Conservation (phyloP, 2,888 invertebrate genomes). For the Nephrotoma flavescens region DNA sequence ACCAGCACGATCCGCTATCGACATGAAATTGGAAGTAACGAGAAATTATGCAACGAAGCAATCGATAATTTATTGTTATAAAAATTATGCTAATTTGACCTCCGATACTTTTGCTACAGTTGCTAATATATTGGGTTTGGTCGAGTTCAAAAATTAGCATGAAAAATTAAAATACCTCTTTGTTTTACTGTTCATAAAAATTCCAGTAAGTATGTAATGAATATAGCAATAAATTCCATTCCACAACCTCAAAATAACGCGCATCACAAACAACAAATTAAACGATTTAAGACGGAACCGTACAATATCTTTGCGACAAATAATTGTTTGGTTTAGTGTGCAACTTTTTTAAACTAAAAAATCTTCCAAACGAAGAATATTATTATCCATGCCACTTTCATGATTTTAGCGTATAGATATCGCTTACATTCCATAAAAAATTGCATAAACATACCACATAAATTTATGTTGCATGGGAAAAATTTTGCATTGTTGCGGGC, state of each 20-base stretch:
- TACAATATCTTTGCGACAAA: not conserved
- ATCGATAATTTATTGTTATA: too few species aligned
- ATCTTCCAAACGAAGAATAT: not conserved
- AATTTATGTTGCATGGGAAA: not conserved
- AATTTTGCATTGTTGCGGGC: not conserved
- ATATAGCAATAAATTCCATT: not conserved
- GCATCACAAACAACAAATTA: not conserved
- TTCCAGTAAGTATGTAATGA: not conserved
- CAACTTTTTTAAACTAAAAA: not conserved
- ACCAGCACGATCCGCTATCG: too few species aligned
- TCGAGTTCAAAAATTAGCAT: too few species aligned
- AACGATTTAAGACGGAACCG: too few species aligned
- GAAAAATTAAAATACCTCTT: too few species aligned
- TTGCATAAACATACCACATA: not conserved
- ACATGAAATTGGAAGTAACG: too few species aligned
- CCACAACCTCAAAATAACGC: not conserved
- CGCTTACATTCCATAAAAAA: not conserved
- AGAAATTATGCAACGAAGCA: too few species aligned
- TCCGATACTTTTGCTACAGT: too few species aligned
- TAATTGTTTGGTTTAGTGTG: not conserved
- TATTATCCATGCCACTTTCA: not conserved
- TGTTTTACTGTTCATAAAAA: too few species aligned
- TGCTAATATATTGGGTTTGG: too few species aligned
- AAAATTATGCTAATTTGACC: too few species aligned
- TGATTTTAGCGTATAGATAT: not conserved